These are phyloP conservation scores for Sarcophaga carnaria DNA, from an alignment of 2,888 invertebrate genomes.

Conservation along the genomic window DNA sequence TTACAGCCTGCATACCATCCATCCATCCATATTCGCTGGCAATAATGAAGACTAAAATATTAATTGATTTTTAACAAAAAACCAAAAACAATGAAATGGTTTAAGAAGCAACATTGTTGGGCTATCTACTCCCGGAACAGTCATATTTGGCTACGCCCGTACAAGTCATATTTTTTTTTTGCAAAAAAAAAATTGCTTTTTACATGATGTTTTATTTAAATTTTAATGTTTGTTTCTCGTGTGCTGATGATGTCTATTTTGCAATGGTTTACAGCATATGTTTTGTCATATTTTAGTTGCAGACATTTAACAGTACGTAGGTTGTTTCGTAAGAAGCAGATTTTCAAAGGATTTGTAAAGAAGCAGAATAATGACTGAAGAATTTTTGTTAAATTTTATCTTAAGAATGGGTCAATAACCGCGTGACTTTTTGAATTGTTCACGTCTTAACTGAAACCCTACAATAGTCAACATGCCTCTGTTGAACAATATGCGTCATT, in stretches of 20 bases:
- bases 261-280: constrained; percentile 28
- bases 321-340: neutral
- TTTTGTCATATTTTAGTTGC: constrained; percentile 17
- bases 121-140: constrained; percentile 9
- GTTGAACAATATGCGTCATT: too few species aligned
- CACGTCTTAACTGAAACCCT: too few species aligned
- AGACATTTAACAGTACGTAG: neutral
- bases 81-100: neutral
- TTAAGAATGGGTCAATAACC: too few species aligned
- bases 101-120: too few species aligned
- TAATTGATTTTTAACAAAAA: constrained; percentile 52
- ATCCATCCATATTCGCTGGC: neutral
- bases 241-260: neutral
- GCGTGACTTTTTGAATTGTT: too few species aligned
- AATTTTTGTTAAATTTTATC: too few species aligned
- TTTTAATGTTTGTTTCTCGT: constrained; percentile 15
- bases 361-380: too few species aligned
- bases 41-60: constrained; percentile 46
- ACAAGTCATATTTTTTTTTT: constrained; percentile 32
- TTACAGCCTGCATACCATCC: neutral
- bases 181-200: constrained; percentile 25
- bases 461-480: too few species aligned
- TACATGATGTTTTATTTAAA: constrained; percentile 37
- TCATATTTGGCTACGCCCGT: constrained; percentile 43
- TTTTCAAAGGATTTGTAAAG: neutral